These are phyloP conservation scores for Athalia cordata DNA, from an alignment of 2,888 invertebrate genomes.

Conservation along the genomic window DNA sequence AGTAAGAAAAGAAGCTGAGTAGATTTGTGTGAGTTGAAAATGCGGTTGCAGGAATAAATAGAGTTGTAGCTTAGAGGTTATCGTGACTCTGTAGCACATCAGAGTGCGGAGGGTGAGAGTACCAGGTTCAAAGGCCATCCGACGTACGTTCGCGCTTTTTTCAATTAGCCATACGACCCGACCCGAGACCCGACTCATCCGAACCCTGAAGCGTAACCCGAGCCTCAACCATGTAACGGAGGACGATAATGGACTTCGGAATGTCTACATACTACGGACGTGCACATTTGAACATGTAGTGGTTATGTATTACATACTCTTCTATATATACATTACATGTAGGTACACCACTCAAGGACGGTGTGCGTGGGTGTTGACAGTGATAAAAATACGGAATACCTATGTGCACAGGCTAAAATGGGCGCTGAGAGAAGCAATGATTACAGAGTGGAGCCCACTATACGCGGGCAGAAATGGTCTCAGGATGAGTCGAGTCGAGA, in stretches of 20 bases:
- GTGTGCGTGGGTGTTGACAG: slow-evolving; percentile 58
- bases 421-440: slow-evolving; percentile 23
- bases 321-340: neutral
- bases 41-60: neutral
- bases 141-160: slow-evolving; percentile 26
- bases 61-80: slow-evolving; percentile 38
- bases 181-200: slow-evolving; percentile 21
- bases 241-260: slow-evolving; percentile 40
- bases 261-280: slow-evolving; percentile 61
- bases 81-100: slow-evolving; percentile 24
- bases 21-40: neutral
- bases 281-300: slow-evolving; percentile 59
- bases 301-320: no score
- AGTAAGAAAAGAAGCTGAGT: neutral
- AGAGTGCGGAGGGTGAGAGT: slow-evolving; percentile 22
- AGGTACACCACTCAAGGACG: slow-evolving; percentile 13
- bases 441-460: slow-evolving; percentile 28
- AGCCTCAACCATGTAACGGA: slow-evolving; percentile 37
- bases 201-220: slow-evolving; percentile 30
- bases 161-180: slow-evolving; percentile 30
- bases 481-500: slow-evolving; percentile 50
- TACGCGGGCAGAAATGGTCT: slow-evolving; percentile 50
- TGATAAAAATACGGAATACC: slow-evolving; percentile 51
- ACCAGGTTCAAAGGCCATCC: slow-evolving; percentile 37
- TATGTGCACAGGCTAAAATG: slow-evolving; percentile 22